phyloP scores from a whole-genome alignment of 2,113 vertebrate genomes.

The Actenoides hombroni region DNA sequence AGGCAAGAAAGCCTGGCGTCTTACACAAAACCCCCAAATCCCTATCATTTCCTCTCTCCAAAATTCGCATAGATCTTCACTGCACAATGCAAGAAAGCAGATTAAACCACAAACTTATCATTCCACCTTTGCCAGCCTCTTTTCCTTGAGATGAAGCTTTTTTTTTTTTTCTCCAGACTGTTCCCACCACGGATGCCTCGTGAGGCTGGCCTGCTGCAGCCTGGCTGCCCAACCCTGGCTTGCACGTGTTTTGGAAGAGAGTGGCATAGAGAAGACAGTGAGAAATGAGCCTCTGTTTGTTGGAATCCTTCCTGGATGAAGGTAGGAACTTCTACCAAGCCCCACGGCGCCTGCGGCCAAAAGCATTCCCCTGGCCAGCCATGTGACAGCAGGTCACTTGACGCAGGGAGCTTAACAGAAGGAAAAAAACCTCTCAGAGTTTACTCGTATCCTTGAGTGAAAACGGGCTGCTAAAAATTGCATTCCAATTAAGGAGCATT shows the following conservation, averaged over 20 bases:
- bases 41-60: background rate
- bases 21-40: background rate
- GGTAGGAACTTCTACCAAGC: background rate
- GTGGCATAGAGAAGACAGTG: background rate
- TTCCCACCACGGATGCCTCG: background rate
- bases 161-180: background rate
- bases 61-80: background rate
- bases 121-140: background rate
- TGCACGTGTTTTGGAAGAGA: background rate
- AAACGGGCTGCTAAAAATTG: constrained; percentile 7
- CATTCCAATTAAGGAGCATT: background rate
- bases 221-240: background rate
- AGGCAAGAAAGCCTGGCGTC: background rate
- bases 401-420: background rate
- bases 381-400: background rate
- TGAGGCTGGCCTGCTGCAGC: background rate
- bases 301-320: background rate
- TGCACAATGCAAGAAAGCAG: background rate
- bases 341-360: accelerated
- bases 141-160: background rate
- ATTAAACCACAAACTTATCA: background rate
- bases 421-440: background rate
- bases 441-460: background rate
- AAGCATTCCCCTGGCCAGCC: background rate
- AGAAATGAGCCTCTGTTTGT: background rate